Percentiles rank a stretch among this genome's conserved stretches.
Evolutionary conservation across 1,140 invertebrate genomes (phyloP).

Genomic region (Cheumatopsyche charites): DNA sequence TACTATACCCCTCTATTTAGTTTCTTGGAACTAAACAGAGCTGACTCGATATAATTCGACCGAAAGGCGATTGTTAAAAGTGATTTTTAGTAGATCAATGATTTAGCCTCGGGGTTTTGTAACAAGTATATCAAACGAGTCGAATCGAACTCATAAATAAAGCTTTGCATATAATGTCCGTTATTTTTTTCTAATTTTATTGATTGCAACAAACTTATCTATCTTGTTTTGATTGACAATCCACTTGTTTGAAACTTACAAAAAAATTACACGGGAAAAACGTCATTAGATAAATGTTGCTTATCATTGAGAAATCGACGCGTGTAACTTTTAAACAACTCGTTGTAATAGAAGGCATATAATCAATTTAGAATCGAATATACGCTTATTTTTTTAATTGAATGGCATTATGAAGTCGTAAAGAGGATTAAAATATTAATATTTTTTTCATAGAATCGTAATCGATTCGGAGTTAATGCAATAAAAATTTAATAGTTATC

Average conservation of each 20-base stretch:
- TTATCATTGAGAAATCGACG: slow-evolving; percentile 5
- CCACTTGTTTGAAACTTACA: not conserved
- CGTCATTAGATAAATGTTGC: not conserved
- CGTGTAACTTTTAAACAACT: not conserved
- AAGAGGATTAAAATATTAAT: not conserved
- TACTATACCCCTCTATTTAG: too few species aligned
- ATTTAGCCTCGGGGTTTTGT: not conserved
- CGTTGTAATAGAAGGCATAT: too few species aligned
- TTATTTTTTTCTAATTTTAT: slow-evolving; percentile 2
- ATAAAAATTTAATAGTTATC: slow-evolving; percentile 24
- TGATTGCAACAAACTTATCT: slow-evolving; percentile 1
- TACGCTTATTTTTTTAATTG: too few species aligned
- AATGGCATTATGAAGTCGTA: not conserved
- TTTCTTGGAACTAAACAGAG: too few species aligned
- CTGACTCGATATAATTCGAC: not conserved
- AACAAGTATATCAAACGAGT: not conserved
- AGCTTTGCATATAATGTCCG: not conserved
- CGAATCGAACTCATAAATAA: slow-evolving; percentile 6
- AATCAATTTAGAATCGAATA: too few species aligned
- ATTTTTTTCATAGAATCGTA: slow-evolving; percentile 14
- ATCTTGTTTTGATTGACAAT: slow-evolving; percentile 23
- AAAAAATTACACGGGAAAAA: not conserved
- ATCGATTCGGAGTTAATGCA: slow-evolving; percentile 3
- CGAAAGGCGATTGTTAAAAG: slow-evolving; percentile 12
- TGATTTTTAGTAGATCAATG: slow-evolving; percentile 11